Percentiles rank a stretch among this genome's conserved stretches.
phyloP scores from a whole-genome alignment of 2,113 vertebrate genomes.

The Ibidorhyncha struthersii region DNA sequence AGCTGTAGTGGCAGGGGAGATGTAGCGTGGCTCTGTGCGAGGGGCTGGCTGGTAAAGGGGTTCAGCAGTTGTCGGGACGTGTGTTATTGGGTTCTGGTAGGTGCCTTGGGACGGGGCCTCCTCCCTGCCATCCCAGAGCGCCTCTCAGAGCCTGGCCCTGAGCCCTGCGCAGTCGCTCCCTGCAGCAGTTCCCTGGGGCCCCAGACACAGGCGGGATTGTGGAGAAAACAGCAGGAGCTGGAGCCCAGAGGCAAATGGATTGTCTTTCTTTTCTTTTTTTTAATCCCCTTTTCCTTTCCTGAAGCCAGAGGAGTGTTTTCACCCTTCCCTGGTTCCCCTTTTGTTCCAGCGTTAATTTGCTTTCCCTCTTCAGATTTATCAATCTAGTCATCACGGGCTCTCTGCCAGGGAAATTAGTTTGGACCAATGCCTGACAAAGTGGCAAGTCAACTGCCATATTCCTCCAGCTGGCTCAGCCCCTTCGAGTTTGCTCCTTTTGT shows the following conservation, averaged over 20 bases:
- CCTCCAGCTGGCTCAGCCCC: constrained; percentile 63
- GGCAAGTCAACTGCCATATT: constrained; percentile 65
- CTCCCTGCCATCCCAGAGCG: background rate
- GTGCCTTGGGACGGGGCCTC: background rate
- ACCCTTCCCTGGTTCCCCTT: constrained; percentile 48
- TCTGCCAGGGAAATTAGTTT: constrained; percentile 73
- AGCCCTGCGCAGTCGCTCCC: background rate
- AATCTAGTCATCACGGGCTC: constrained; percentile 67
- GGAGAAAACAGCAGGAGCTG: background rate
- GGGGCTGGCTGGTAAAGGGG: background rate
- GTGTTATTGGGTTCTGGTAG: background rate
- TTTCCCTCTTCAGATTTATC: constrained; percentile 73
- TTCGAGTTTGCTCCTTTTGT: constrained; percentile 49
- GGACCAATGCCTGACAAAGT: constrained; percentile 68
- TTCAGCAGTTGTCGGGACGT: background rate
- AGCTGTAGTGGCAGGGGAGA: accelerated
- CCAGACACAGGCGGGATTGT: background rate
- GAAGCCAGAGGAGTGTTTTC: constrained; percentile 33
- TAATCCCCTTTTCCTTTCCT: background rate
- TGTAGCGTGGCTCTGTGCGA: background rate
- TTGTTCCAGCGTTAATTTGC: constrained; percentile 70
- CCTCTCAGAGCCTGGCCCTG: background rate
- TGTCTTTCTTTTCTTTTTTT: background rate
- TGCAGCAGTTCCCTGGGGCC: background rate
- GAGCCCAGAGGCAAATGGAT: background rate